phyloP scores from a whole-genome alignment of 2,888 invertebrate species.

The Zonitis immaculata region DNA sequence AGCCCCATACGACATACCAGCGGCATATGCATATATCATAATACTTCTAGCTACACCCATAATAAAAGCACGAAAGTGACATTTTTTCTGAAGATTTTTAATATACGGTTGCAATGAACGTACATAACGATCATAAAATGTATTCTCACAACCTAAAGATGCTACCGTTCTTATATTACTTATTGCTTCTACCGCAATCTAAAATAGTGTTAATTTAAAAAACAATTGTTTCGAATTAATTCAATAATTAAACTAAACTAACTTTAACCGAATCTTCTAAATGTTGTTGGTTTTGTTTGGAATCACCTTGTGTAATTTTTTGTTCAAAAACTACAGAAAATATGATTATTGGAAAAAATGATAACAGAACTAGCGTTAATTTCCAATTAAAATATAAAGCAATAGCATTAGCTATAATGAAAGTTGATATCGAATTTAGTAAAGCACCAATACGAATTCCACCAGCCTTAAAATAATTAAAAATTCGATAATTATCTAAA shows the following conservation, averaged over 20 bases:
- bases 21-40: constrained; percentile 68
- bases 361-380: constrained; percentile 63
- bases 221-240: no score
- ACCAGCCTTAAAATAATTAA: constrained; percentile 65
- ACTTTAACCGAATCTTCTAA: constrained; percentile 73
- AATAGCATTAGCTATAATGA: constrained; percentile 58
- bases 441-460: constrained; percentile 65
- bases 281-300: constrained; percentile 62
- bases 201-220: no score
- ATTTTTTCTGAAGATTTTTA: constrained; percentile 55
- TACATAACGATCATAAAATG: constrained; percentile 63
- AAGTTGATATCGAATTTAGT: constrained; percentile 64
- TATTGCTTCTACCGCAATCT: constrained; percentile 73
- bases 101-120: constrained; percentile 55
- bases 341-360: constrained; percentile 67
- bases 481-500: constrained; percentile 71
- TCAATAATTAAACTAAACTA: constrained; percentile 20
- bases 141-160: constrained; percentile 65
- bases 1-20: constrained; percentile 71
- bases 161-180: constrained; percentile 70
- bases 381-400: constrained; percentile 67
- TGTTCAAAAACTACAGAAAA: constrained; percentile 62
- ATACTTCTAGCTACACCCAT: constrained; percentile 68
- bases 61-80: constrained; percentile 65
- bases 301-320: constrained; percentile 59